phyloP scores from a whole-genome alignment of 2,113 vertebrate species.

The Coturnix japonica region DNA sequence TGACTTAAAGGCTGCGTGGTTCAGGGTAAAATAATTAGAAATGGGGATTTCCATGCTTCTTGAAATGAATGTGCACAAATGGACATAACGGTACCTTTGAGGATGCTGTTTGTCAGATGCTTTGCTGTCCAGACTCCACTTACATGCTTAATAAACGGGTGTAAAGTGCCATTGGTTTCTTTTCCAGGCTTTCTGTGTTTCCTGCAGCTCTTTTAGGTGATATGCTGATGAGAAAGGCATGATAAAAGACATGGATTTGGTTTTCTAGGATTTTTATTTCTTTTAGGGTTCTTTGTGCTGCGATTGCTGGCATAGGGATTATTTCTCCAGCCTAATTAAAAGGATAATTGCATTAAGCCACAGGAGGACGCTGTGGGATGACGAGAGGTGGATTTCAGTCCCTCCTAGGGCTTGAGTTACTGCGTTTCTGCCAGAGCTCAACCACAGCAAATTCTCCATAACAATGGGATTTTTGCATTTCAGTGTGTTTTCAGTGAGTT shows the following conservation, averaged over 20 bases:
- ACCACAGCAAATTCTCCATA: not conserved
- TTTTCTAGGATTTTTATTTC: not conserved
- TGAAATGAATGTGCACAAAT: rapidly evolving
- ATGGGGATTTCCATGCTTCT: not conserved
- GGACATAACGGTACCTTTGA: not conserved
- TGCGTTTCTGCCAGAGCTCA: rapidly evolving
- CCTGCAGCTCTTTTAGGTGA: not conserved
- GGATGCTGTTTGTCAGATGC: rapidly evolving
- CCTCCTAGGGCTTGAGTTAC: not conserved
- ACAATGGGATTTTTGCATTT: not conserved
- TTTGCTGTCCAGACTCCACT: not conserved
- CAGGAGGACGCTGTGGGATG: slow-evolving; percentile 50
- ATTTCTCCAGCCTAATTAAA: not conserved
- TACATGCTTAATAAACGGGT: not conserved
- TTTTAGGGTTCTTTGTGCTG: not conserved
- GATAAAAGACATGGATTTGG: not conserved
- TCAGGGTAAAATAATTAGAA: not conserved
- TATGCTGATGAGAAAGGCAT: not conserved
- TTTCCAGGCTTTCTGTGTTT: not conserved
- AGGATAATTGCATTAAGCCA: not conserved
- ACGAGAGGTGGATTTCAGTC: not conserved
- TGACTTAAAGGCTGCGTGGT: not conserved
- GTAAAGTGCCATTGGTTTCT: not conserved
- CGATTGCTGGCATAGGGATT: rapidly evolving
- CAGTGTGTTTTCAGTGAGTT: not conserved